A percentile compares a stretch with the other conserved stretches of the same genome.
Evolutionary conservation across 1,140 invertebrate species (phyloP).

Genomic region (Oncopodura yosiiana): DNA sequence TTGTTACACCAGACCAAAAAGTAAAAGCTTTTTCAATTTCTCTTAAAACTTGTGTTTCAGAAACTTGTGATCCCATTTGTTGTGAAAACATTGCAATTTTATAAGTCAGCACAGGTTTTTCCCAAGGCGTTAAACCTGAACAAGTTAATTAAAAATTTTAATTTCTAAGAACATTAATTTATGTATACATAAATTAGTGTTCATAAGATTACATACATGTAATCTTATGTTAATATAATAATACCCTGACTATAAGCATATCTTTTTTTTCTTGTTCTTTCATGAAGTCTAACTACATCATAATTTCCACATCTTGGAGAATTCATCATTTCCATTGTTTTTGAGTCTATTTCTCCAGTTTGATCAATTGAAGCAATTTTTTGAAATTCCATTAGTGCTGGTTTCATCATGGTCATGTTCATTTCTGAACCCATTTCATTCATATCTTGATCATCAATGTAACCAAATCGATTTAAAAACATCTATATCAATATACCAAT

Average conservation of each 20-base stretch:
- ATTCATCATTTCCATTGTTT: constrained; percentile 65
- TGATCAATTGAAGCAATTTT: constrained; percentile 12
- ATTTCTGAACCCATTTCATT: constrained; percentile 5
- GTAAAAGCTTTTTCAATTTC: constrained; percentile 72
- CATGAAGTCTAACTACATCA: constrained; percentile 44
- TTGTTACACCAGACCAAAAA: constrained; percentile 75
- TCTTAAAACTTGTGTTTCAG: constrained; percentile 60
- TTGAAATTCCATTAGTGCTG: constrained; percentile 17
- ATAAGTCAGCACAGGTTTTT: constrained; percentile 77
- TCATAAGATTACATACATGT: too few species aligned
- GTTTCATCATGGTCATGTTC: neutral
- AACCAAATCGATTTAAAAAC: constrained; percentile 22
- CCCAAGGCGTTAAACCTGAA: constrained; percentile 79
- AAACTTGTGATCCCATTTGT: constrained; percentile 42
- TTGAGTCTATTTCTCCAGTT: constrained; percentile 52
- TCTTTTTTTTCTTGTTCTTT: constrained; percentile 58
- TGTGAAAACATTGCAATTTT: constrained; percentile 76
- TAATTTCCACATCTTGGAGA: constrained; percentile 73
- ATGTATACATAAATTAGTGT: too few species aligned
- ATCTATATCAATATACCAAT: constrained; percentile 8
- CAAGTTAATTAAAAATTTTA: constrained; percentile 33
- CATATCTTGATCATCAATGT: constrained; percentile 14
- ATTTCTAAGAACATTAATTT: too few species aligned
- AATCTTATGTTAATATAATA: too few species aligned
- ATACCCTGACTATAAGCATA: too few species aligned